Evolutionary conservation across 2,797 vertebrate species (phyloP).

Genomic region (Cygnus olor): DNA sequence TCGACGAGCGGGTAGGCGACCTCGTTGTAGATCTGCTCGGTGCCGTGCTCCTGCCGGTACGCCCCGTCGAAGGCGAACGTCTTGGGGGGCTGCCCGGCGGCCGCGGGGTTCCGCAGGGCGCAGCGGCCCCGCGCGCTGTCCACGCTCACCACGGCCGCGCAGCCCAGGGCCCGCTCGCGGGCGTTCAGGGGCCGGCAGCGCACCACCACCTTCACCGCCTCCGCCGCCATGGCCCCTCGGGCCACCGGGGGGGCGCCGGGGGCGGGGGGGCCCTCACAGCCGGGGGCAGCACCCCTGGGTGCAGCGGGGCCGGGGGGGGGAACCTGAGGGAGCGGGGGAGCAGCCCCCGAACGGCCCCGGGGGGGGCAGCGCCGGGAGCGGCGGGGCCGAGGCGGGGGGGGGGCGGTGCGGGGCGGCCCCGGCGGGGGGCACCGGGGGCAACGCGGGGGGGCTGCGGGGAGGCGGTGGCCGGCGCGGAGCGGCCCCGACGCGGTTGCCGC

Average conservation of each 20-base stretch:
- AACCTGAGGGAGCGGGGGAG: too few species aligned
- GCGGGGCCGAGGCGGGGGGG: too few species aligned
- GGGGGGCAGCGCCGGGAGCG: too few species aligned
- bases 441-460: too few species aligned
- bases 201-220: conserved; percentile 89
- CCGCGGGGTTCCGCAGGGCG: conserved; percentile 83
- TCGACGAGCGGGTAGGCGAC: conserved; percentile 88
- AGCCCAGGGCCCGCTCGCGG: conserved; percentile 81
- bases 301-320: too few species aligned
- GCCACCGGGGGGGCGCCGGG: neutral
- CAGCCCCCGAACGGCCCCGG: too few species aligned
- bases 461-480: neutral
- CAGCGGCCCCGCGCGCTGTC: conserved; percentile 83
- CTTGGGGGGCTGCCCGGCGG: conserved; percentile 81
- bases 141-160: conserved; percentile 78
- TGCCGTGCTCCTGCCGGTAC: conserved; percentile 83
- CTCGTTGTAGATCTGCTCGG: conserved; percentile 91
- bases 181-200: conserved; percentile 86
- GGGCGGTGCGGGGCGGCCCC: too few species aligned
- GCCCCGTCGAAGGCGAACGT: conserved; percentile 92
- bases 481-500: too few species aligned
- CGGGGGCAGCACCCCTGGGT: too few species aligned
- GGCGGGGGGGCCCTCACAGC: too few species aligned
- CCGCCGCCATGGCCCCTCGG: conserved; percentile 13
- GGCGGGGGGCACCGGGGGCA: too few species aligned